A percentile compares a stretch with the other conserved stretches of the same genome.
These are phyloP conservation scores for Andricus curvator DNA, from an alignment of 2,888 invertebrate genomes.

Conservation along the genomic window DNA sequence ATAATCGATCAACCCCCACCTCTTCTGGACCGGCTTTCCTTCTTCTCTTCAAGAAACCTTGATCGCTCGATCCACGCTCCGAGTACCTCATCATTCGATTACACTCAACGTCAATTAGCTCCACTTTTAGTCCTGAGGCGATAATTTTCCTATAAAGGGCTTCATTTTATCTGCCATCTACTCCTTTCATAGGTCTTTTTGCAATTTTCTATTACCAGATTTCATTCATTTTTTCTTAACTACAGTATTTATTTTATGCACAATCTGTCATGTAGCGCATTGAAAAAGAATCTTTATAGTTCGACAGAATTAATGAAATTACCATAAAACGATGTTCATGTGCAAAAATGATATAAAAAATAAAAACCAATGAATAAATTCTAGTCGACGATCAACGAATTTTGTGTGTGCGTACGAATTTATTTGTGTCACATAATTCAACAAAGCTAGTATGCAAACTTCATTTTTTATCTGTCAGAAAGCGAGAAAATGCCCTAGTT, in stretches of 20 bases:
- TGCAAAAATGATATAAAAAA: neutral
- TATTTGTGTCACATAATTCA: neutral
- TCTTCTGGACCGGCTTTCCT: slow-evolving; percentile 36
- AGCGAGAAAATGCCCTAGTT: slow-evolving; percentile 41
- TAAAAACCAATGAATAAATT: slow-evolving; percentile 1
- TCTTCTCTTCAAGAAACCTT: slow-evolving; percentile 44
- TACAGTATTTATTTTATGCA: neutral
- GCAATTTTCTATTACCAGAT: neutral
- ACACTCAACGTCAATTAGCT: slow-evolving; percentile 38
- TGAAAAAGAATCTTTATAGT: neutral
- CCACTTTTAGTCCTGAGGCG: neutral
- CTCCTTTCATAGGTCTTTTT: neutral
- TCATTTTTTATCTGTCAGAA: slow-evolving; percentile 10
- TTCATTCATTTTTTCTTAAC: neutral
- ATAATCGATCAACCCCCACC: slow-evolving; percentile 69
- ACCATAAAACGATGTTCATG: neutral
- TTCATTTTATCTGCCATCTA: neutral
- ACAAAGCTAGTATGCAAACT: slow-evolving; percentile 5
- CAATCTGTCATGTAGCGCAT: neutral
- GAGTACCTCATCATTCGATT: slow-evolving; percentile 39
- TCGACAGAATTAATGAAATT: neutral
- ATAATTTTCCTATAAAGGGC: slow-evolving; percentile 2
- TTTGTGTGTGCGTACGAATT: neutral
- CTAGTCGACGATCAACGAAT: neutral
- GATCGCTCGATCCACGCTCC: slow-evolving; percentile 40